Evolutionary conservation across 1,140 invertebrate species (phyloP).

Genomic region (Paraescarpia echinospica): DNA sequence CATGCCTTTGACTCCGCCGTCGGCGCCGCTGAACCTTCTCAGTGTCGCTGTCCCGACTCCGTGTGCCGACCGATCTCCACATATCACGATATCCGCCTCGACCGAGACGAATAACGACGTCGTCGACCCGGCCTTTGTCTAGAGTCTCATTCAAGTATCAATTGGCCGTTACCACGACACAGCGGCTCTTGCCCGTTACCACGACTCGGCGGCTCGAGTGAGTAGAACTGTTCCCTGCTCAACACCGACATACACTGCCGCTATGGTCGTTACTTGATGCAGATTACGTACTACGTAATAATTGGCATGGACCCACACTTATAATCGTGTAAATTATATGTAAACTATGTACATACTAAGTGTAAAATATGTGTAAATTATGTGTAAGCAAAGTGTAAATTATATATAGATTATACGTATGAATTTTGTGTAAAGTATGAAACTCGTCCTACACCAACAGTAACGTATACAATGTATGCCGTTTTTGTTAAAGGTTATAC

Average conservation of each 20-base stretch:
- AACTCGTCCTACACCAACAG: background rate
- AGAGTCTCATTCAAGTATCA: background rate
- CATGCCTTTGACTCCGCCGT: background rate
- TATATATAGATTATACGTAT: background rate
- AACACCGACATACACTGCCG: background rate
- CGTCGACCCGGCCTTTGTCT: background rate
- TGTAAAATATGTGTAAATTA: background rate
- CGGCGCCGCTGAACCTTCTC: background rate
- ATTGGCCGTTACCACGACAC: background rate
- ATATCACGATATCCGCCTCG: background rate
- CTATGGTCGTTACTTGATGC: background rate
- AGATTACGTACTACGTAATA: background rate
- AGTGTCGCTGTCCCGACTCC: background rate
- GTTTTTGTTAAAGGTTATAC: background rate
- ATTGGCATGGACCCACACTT: background rate
- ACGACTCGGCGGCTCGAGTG: background rate
- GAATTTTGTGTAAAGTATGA: background rate
- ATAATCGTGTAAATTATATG: background rate
- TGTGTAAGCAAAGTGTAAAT: background rate
- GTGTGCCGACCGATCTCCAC: background rate
- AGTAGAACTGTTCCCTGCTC: background rate
- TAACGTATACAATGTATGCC: background rate
- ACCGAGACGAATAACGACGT: background rate
- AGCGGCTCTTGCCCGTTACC: background rate
- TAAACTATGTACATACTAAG: background rate